Conservation (phyloP, 1,140 invertebrate genomes). For the Caligus rogercresseyi region DNA sequence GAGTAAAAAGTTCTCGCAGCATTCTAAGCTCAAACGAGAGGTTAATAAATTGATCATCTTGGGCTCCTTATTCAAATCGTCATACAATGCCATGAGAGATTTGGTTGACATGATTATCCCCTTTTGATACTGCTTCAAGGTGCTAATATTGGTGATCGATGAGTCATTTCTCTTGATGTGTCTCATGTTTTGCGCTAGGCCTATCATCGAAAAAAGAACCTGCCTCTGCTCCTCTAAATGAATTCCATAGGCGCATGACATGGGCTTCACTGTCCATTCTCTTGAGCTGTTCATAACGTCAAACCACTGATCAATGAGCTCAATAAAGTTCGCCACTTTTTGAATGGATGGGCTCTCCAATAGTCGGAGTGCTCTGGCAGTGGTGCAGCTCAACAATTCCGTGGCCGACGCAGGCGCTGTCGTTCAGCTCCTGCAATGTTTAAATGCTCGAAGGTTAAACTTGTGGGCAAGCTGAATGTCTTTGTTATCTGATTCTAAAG, state of each 20-base stretch:
- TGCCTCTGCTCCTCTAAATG: no score
- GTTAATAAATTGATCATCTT: background rate
- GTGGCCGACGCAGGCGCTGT: background rate
- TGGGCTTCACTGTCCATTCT: no score
- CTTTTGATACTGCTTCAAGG: background rate
- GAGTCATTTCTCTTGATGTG: background rate
- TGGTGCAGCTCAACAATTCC: background rate
- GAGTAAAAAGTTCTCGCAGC: background rate
- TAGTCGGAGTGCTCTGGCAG: background rate
- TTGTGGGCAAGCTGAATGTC: background rate
- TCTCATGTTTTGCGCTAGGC: background rate
- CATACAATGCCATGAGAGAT: background rate
- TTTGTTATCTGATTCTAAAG: background rate
- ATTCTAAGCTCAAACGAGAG: background rate
- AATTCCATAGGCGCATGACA: no score
- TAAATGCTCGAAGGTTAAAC: background rate
- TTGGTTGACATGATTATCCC: background rate
- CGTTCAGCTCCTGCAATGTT: background rate
- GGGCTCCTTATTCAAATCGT: background rate
- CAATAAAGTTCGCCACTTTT: background rate
- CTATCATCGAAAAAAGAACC: no score
- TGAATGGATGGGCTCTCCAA: background rate
- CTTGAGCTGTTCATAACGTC: background rate
- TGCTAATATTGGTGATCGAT: background rate
- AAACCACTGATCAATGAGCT: background rate